A percentile compares a stretch with the other conserved stretches of the same genome.
These are phyloP conservation scores for Condylura cristata DNA, from an alignment of 2,113 vertebrate species.

Conservation along the genomic window DNA sequence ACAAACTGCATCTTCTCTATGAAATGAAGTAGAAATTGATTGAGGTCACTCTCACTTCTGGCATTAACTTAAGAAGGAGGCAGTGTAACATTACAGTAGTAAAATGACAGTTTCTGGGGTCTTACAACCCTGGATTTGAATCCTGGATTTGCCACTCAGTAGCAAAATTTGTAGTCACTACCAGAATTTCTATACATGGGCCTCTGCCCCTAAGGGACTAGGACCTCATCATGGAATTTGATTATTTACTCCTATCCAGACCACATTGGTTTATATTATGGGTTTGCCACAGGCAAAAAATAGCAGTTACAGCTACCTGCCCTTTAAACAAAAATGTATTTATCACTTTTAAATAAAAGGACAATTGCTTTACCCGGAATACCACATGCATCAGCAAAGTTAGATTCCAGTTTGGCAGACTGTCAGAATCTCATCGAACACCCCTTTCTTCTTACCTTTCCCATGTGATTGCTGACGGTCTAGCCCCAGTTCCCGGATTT, in stretches of 20 bases:
- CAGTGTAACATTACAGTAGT: neutral
- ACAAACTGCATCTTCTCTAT: neutral
- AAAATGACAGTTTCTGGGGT: neutral
- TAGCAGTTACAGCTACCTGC: neutral
- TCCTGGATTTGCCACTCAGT: neutral
- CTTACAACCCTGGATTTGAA: neutral
- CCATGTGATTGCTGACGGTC: neutral
- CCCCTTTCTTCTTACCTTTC: neutral
- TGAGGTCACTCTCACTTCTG: neutral
- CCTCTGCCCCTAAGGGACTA: neutral
- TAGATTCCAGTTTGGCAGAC: neutral
- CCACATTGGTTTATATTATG: conserved; percentile 45
- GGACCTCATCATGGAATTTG: neutral
- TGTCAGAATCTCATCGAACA: neutral
- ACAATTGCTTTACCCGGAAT: conserved; percentile 33
- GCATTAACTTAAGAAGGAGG: neutral
- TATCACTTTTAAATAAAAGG: conserved; percentile 51
- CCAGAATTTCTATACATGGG: neutral
- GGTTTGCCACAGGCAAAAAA: conserved; percentile 40
- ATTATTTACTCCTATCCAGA: conserved; percentile 46
- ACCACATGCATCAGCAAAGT: neutral
- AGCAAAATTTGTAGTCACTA: neutral
- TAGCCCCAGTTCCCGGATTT: neutral
- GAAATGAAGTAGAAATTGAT: neutral
- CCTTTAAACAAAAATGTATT: conserved; percentile 45